phyloP scores from a whole-genome alignment of 53 echinoderm and acorn worm species.

The Echinarachnius parma region DNA sequence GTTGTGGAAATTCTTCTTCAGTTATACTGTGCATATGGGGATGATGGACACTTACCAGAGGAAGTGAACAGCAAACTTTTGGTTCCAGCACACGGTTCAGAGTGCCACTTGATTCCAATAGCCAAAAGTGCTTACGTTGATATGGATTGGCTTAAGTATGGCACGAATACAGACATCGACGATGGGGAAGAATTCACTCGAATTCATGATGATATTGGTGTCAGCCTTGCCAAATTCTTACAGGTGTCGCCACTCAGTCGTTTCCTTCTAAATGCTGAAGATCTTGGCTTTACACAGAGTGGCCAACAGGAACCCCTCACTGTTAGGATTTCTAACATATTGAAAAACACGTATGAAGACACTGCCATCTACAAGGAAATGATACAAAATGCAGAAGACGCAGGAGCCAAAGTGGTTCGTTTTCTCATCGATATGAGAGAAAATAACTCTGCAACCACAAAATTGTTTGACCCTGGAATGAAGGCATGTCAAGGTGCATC shows the following conservation, averaged over 20 bases:
- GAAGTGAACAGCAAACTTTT: not conserved
- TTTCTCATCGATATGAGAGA: slow-evolving; percentile 78
- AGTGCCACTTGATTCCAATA: slow-evolving; percentile 15
- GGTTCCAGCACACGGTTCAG: slow-evolving; percentile 2
- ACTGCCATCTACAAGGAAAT: slow-evolving; percentile 65
- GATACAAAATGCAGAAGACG: slow-evolving; percentile 98
- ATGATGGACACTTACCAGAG: slow-evolving; percentile 3
- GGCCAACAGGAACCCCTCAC: slow-evolving; percentile 55
- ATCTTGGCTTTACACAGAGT: slow-evolving; percentile 43
- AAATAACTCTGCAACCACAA: slow-evolving; percentile 36
- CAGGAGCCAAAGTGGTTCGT: slow-evolving; percentile 80
- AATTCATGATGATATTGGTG: slow-evolving; percentile 18
- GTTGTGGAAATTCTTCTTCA: slow-evolving; percentile 7
- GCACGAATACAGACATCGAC: not conserved
- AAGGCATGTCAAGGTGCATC: slow-evolving; percentile 75
- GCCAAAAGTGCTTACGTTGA: slow-evolving; percentile 34
- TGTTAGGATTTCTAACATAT: slow-evolving; percentile 41
- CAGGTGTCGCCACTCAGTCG: slow-evolving; percentile 38
- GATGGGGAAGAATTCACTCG: slow-evolving; percentile 37
- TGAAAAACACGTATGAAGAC: slow-evolving; percentile 39
- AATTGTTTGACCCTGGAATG: slow-evolving; percentile 64
- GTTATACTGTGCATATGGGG: not conserved
- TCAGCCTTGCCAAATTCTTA: slow-evolving; percentile 20
- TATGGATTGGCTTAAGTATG: slow-evolving; percentile 30
- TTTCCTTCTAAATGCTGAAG: slow-evolving; percentile 29